Evolutionary conservation across 2,113 vertebrate species (phyloP).

Genomic region (Chlorodrepanis virens): DNA sequence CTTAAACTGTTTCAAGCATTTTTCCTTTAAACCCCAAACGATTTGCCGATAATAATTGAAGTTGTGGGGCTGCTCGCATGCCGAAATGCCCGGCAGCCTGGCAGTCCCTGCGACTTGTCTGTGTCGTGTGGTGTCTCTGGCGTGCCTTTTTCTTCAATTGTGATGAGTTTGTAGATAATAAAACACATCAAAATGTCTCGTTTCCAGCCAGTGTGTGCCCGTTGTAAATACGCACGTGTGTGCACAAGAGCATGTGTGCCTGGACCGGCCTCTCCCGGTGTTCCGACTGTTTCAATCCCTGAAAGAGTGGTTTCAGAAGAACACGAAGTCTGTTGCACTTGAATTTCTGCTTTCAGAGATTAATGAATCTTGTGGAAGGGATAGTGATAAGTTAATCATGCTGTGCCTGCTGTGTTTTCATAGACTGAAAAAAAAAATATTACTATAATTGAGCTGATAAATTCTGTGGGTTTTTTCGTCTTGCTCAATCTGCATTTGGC

Average conservation of each 20-base stretch:
- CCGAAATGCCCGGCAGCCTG: background rate
- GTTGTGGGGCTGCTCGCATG: background rate
- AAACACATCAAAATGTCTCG: background rate
- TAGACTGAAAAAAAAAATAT: background rate
- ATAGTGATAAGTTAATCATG: conserved; percentile 39
- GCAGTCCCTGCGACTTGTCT: background rate
- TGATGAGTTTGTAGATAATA: background rate
- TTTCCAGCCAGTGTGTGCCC: background rate
- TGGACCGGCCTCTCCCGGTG: background rate
- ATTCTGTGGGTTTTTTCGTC: background rate
- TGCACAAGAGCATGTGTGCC: background rate
- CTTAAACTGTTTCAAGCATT: background rate
- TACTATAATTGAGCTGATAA: conserved; percentile 33
- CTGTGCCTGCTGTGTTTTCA: background rate
- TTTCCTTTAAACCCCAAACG: background rate
- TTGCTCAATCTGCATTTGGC: background rate
- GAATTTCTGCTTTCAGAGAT: background rate
- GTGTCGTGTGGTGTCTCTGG: background rate
- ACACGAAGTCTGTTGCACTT: background rate
- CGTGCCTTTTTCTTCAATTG: accelerated
- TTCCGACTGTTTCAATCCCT: background rate
- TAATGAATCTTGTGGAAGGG: conserved; percentile 14
- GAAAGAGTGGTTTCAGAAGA: background rate
- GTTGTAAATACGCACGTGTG: background rate
- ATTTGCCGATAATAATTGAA: background rate